Base-by-base conservation (phyloP, 2,113 vertebrate species). In the Myanophis thanlyinensis region DNA sequence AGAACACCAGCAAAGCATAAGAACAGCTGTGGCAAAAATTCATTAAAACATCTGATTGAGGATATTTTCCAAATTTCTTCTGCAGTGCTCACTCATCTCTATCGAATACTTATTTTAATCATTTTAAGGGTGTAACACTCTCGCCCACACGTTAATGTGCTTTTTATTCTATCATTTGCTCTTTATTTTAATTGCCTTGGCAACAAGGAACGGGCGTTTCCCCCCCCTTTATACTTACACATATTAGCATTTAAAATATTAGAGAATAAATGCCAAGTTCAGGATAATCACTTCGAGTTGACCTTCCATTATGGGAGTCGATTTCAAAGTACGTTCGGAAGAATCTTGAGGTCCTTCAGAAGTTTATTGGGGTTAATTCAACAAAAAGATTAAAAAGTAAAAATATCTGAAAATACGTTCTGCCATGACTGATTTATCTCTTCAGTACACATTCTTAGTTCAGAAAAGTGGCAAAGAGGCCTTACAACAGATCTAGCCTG, bases 101-200 rank as follows among this genome's bases (percentile, higher is more conserved):
- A 93, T 94, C 85, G 93, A 94, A 91, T 0, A 87, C 59, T 47
- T 94, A 56, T 67, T 96, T 92, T 91, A 67, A 84, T 91, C 87
- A 93, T 25, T 85, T 88, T 85, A 90, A 94, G 30, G n/a, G 94
- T 88, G 87, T 89, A 56, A 88, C 62, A 86, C 27, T 88, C 87
- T 53, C 67, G 40, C 91, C 93, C 23, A 48, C 91, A 27, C 85
- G 91, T 87, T 59, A 94, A 93, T 53, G 15, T 13, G 35, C 35
- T 59, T 59, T 90, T 94, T 91, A 94, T 87, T 85, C 15, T 90
- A 94, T 90, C 3, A 87, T 93, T 94, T 15, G 0, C 73, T 80
- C 44, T 94, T 93, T 46, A 62, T 94, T 95, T 96, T 93, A 47
- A 87, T 92, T 91, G 80, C 22, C 89, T 94, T 95, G 93, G 92